phyloP scores from a whole-genome alignment of 2,888 invertebrate genomes.

The Brachyopa scutellaris region DNA sequence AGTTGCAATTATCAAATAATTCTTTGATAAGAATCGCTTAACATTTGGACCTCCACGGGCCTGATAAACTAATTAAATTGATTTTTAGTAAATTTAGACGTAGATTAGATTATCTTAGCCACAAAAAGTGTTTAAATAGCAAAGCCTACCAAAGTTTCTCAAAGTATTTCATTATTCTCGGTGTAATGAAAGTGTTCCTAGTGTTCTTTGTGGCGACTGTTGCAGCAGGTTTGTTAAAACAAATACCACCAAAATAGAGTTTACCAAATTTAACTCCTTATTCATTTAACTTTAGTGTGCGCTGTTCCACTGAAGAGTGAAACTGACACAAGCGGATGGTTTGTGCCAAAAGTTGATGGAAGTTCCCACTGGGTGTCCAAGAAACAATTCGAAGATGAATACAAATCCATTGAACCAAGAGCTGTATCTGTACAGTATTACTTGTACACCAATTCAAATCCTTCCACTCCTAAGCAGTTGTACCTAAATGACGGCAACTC shows the following conservation, averaged over 20 bases:
- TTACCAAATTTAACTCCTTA: not conserved
- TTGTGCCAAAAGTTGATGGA: constrained; percentile 38
- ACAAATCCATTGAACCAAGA: not conserved
- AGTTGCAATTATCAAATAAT: no score
- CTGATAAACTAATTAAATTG: no score
- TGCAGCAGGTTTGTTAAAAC: not conserved
- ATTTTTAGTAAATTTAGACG: no score
- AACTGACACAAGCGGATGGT: constrained; percentile 32
- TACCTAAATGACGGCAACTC: constrained; percentile 54
- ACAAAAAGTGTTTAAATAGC: not conserved
- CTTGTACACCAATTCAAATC: constrained; percentile 78
- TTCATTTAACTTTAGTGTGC: not conserved
- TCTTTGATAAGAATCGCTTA: no score
- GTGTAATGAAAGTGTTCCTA: not conserved
- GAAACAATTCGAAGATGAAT: constrained; percentile 21
- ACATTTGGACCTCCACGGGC: no score
- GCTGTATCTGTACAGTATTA: constrained; percentile 42
- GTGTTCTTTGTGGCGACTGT: not conserved
- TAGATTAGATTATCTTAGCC: no score
- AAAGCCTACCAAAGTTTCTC: not conserved
- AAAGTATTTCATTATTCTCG: not conserved
- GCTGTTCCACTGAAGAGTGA: not conserved
- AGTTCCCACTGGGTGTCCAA: constrained; percentile 39
- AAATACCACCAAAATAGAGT: not conserved
- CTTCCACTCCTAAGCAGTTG: constrained; percentile 56